Base-by-base conservation (phyloP, 2,113 vertebrate genomes). In the Candoia aspera region DNA sequence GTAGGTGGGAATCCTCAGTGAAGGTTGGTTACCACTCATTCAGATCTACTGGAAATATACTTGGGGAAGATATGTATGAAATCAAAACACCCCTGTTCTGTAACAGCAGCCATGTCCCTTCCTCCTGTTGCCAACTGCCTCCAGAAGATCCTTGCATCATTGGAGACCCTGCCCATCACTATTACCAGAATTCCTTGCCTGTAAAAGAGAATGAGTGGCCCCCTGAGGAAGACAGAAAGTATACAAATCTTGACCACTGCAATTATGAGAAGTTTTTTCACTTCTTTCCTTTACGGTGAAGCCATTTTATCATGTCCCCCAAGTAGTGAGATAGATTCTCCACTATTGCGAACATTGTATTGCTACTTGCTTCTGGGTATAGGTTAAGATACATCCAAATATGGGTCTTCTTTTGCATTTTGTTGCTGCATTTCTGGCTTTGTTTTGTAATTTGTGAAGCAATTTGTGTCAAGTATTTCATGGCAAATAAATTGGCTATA, bases 281-380 rank as follows among this genome's bases (percentile, higher is more conserved):
- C 84, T 84, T 96, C 54, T 96, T 93, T 91, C 95, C 95, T 0
- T 87, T 97, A 29, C 87, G 93, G 86, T 97, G 95, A 97, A 53
- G 0, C 0, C 0, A 8, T 90, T 60, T 60, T 21, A 24, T 29
- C 6, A 24, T 0, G 0, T 9, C 84, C 57, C 73, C 86, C 53
- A n/a, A 89, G n/a, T 59, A 87, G 11, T 0, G 6, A 26, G 15
- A 24, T 21, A 19, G 8, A 0, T 93, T 91, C 29, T 91, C 15
- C 29, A 4, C 26, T 10, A 12, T 33, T 68, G 6, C 2, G 6
- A 79, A 79, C 33, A 19, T 79, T 17, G 33, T 79, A 33, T 79
- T 33, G 68, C 68, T 33, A 79, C n/a, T 37, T 8, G 15, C 33
- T 19, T 79, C n/a, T 19, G 68, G 68, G 15, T 79, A 33, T 79